Evolutionary conservation across 2,797 vertebrate species (phyloP).

Genomic region (Tapera naevia): DNA sequence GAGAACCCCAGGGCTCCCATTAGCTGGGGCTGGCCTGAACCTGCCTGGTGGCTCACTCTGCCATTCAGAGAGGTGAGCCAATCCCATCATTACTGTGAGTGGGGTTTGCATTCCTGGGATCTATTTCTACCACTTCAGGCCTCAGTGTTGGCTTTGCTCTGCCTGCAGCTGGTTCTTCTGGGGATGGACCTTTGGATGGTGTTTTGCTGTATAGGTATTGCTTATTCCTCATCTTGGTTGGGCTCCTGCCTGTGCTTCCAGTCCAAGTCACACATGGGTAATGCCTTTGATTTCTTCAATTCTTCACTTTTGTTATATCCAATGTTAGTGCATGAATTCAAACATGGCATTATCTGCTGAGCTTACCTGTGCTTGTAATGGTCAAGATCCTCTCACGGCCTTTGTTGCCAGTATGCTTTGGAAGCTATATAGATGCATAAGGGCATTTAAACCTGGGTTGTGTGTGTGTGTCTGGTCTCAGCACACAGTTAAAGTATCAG

Average conservation of each 20-base stretch:
- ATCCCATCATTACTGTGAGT: background rate
- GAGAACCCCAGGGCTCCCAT: background rate
- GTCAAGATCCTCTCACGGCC: background rate
- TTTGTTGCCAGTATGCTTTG: background rate
- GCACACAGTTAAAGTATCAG: background rate
- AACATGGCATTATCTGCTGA: background rate
- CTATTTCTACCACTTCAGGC: background rate
- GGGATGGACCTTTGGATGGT: background rate
- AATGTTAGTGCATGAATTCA: background rate
- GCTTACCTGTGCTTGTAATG: background rate
- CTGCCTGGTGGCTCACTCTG: background rate
- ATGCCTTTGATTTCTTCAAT: background rate
- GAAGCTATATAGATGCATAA: background rate
- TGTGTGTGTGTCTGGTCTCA: background rate
- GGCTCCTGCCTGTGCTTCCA: background rate
- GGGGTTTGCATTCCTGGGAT: background rate
- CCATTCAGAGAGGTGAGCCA: background rate
- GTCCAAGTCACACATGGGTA: background rate
- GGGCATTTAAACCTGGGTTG: background rate
- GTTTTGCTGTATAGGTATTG: background rate
- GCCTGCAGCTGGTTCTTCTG: background rate
- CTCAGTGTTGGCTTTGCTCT: fast-evolving
- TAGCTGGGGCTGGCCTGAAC: background rate
- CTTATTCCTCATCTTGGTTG: background rate
- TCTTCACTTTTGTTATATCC: background rate